Percentiles rank a stretch among this genome's conserved stretches.
These are phyloP conservation scores for Poliocrania exsul DNA, from an alignment of 2,797 vertebrate genomes.

Conservation along the genomic window DNA sequence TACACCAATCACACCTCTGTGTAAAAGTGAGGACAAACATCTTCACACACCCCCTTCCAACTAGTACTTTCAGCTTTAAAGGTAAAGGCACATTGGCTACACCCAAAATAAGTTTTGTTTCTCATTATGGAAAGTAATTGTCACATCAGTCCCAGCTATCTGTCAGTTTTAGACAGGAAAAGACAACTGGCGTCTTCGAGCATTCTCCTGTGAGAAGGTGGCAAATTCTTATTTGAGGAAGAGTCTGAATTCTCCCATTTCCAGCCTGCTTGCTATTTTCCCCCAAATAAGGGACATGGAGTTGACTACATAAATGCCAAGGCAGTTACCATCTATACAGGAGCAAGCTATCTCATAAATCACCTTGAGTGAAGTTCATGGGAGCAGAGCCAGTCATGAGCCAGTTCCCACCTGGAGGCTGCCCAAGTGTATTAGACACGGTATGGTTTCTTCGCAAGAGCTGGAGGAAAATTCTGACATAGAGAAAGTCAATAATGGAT, in stretches of 20 bases:
- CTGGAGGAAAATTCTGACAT: conserved; percentile 14
- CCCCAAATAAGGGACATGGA: background rate
- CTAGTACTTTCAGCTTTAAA: background rate
- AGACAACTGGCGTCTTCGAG: background rate
- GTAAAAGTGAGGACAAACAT: background rate
- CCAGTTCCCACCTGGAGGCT: conserved; percentile 18
- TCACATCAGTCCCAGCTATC: background rate
- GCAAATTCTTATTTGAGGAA: background rate
- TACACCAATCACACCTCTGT: background rate
- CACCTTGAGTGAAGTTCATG: background rate
- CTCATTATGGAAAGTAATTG: background rate
- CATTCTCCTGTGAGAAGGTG: background rate
- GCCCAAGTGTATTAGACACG: background rate
- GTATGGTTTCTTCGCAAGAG: background rate
- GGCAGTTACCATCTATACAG: background rate
- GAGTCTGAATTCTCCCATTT: background rate
- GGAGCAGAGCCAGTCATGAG: background rate
- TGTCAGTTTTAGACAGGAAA: background rate
- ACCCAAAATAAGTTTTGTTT: background rate
- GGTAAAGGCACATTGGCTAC: background rate
- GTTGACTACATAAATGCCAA: background rate
- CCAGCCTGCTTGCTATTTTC: background rate
- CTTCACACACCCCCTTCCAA: background rate
- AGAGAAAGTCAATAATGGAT: background rate
- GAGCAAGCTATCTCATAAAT: background rate